Evolutionary conservation across 1,140 invertebrate species (phyloP).

Genomic region (Tetraneura akinire): DNA sequence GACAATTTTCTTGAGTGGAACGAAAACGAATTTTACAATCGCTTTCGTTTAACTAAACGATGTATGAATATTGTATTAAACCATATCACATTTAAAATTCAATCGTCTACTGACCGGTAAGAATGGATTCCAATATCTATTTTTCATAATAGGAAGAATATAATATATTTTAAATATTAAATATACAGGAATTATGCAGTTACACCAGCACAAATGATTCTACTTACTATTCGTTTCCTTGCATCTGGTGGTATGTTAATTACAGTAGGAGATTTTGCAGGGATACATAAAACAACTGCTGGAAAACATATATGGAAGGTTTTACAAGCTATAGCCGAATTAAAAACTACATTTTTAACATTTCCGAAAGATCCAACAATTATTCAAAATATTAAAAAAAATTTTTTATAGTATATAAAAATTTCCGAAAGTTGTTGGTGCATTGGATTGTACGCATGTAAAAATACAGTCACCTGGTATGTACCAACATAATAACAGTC

Average conservation of each 20-base stretch:
- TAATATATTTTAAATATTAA: slow-evolving; percentile 23
- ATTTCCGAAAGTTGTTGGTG: slow-evolving; percentile 59
- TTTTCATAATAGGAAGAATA: background rate
- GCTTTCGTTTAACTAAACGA: background rate
- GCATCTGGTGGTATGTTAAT: slow-evolving; percentile 56
- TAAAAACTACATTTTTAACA: slow-evolving; percentile 53
- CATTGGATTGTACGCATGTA: slow-evolving; percentile 59
- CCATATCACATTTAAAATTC: slow-evolving; percentile 3
- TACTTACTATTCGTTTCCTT: slow-evolving; percentile 56
- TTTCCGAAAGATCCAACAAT: slow-evolving; percentile 55
- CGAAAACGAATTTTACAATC: background rate
- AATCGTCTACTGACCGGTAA: background rate
- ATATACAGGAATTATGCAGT: slow-evolving; percentile 51
- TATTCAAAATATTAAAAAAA: slow-evolving; percentile 50
- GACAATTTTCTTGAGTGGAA: background rate
- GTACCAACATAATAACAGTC: too few relatives aligned
- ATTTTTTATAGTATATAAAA: slow-evolving; percentile 57
- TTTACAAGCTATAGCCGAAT: slow-evolving; percentile 54
- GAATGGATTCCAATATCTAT: background rate
- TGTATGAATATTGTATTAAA: slow-evolving; percentile 1
- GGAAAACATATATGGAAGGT: slow-evolving; percentile 55
- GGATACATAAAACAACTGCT: slow-evolving; percentile 55
- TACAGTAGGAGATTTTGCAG: slow-evolving; percentile 55
- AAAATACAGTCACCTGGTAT: slow-evolving; percentile 57
- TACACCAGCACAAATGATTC: slow-evolving; percentile 45